Conservation (phyloP, 2,113 vertebrate species). For the Thalassarche chlororhynchos region DNA sequence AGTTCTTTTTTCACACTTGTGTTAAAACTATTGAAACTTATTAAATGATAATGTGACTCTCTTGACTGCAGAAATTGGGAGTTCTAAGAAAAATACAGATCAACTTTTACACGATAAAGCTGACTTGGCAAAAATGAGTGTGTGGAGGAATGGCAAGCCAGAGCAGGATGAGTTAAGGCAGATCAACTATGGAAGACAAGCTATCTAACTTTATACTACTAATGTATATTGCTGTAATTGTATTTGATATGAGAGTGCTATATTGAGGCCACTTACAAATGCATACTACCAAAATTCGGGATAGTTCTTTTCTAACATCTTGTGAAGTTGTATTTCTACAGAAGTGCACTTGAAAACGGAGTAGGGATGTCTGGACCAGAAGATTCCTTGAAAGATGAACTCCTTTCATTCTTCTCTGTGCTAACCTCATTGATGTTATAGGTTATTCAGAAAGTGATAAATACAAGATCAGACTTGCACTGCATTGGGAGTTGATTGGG, state of each 20-base stretch:
- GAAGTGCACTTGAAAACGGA: background rate
- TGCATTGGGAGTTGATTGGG: background rate
- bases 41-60: background rate
- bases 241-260: background rate
- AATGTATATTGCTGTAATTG: background rate
- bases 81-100: background rate
- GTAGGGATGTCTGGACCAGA: background rate
- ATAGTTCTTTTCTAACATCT: background rate
- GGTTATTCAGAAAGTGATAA: background rate
- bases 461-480: background rate
- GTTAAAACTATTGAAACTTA: background rate
- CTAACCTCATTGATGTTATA: background rate
- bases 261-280: background rate
- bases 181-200: background rate
- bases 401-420: background rate
- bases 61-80: background rate
- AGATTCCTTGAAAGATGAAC: background rate
- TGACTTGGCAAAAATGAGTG: background rate
- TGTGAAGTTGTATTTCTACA: background rate
- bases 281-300: background rate
- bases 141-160: background rate
- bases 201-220: background rate
- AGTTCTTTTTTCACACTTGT: background rate
- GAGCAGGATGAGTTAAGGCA: background rate
- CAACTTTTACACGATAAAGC: background rate